phyloP scores from a whole-genome alignment of 2,797 vertebrate species.

The Poecilia gillii region DNA sequence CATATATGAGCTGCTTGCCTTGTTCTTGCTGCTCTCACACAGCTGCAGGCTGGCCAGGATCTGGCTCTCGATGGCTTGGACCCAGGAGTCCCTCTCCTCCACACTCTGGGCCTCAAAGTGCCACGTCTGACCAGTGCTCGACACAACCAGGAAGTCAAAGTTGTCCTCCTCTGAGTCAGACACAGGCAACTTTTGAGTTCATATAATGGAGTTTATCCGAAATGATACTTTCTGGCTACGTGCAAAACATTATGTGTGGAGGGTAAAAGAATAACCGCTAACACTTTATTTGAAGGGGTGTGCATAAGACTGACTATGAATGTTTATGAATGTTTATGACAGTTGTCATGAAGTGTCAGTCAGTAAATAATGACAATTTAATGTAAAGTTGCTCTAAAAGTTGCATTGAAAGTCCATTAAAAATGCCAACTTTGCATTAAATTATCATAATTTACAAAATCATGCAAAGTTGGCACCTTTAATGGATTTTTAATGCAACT shows the following conservation, averaged over 20 bases:
- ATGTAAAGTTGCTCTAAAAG: too few species aligned
- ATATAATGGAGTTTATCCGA: background rate
- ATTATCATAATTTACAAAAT: too few species aligned
- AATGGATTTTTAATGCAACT: too few species aligned
- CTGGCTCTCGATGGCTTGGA: conserved; percentile 94
- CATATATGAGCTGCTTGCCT: conserved; percentile 73
- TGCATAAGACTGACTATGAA: too few species aligned
- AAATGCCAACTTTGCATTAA: too few species aligned
- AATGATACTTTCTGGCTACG: background rate
- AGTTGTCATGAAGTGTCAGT: too few species aligned
- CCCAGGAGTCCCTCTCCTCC: conserved; percentile 94
- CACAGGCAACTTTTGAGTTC: background rate
- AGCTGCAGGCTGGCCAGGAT: conserved; percentile 95
- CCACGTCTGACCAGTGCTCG: conserved; percentile 94
- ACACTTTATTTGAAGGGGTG: too few species aligned
- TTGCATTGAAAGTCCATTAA: too few species aligned
- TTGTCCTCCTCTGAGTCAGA: conserved; percentile 87
- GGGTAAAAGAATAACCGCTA: background rate
- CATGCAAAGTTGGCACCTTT: too few species aligned
- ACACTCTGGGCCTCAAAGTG: conserved; percentile 92
- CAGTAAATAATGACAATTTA: too few species aligned
- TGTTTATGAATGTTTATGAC: too few species aligned
- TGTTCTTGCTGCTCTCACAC: conserved; percentile 96
- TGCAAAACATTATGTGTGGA: background rate
- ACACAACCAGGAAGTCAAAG: conserved; percentile 94